These are phyloP conservation scores for Synodontis membranacea DNA, from an alignment of 2,113 vertebrate species.

Conservation along the genomic window DNA sequence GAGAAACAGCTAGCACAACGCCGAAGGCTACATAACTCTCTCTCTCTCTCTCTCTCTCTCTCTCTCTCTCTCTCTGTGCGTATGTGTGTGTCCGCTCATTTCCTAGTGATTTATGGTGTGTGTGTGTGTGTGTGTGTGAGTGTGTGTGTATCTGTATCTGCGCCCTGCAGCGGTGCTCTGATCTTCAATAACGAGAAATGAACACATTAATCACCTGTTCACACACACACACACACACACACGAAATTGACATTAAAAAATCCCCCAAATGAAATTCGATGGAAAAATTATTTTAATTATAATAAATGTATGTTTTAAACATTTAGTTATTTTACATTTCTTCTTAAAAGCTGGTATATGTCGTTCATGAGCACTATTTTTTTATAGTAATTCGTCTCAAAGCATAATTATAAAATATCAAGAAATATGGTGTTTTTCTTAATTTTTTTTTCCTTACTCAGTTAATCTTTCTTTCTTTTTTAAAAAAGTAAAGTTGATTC, in stretches of 20 bases:
- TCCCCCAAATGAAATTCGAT: too few species aligned
- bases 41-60: too few species aligned
- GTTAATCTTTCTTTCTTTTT: too few species aligned
- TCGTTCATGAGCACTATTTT: neutral
- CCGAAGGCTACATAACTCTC: neutral
- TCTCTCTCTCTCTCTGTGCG: conserved; percentile 7
- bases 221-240: conserved; percentile 68
- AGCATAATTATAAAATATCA: neutral
- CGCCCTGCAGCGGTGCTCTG: conserved; percentile 92
- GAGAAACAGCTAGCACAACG: neutral
- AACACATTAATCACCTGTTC: conserved; percentile 97
- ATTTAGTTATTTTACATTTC: neutral
- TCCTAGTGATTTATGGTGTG: conserved; percentile 94
- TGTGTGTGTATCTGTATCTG: conserved; percentile 86
- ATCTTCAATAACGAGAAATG: conserved; percentile 99
- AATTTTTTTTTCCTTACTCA: too few species aligned
- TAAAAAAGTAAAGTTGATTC: too few species aligned
- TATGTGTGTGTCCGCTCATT: conserved; percentile 75
- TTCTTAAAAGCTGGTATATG: neutral
- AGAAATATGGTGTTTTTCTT: too few species aligned
- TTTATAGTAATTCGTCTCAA: neutral
- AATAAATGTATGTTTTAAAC: neutral
- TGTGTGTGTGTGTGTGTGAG: conserved; percentile 74
- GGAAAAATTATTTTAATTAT: neutral
- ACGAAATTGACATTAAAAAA: neutral